phyloP scores from a whole-genome alignment of 2,888 invertebrate species.

The Andricus quercusramuli region DNA sequence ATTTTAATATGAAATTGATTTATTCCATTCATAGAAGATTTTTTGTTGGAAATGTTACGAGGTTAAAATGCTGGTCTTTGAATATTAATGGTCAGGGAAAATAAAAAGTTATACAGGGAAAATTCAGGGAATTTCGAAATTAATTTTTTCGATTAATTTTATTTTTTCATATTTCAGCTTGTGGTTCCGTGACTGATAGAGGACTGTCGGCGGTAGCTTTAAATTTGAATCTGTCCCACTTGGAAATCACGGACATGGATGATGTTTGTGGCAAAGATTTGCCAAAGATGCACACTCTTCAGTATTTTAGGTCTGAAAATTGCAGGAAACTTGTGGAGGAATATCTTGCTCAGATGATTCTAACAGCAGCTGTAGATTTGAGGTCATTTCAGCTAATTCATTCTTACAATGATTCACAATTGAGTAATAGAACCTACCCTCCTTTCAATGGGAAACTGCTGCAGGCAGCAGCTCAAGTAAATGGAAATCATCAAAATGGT shows the following conservation, averaged over 20 bases:
- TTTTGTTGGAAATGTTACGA: too few species aligned
- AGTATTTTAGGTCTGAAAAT: not conserved
- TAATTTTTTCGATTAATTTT: not conserved
- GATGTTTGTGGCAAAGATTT: not conserved
- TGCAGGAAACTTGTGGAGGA: not conserved
- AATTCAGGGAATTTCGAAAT: too few species aligned
- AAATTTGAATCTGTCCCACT: not conserved
- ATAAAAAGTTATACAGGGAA: too few species aligned
- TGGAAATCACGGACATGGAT: not conserved
- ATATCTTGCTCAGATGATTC: not conserved
- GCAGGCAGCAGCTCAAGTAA: not conserved
- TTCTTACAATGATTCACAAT: not conserved
- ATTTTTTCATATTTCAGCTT: not conserved
- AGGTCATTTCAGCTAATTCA: not conserved
- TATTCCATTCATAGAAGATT: too few species aligned
- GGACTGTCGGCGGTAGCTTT: not conserved
- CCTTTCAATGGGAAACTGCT: not conserved
- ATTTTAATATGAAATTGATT: too few species aligned
- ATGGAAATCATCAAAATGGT: not conserved
- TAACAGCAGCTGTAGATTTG: not conserved
- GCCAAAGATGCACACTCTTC: not conserved
- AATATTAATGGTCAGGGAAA: too few species aligned
- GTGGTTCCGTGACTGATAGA: not conserved
- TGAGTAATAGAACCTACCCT: not conserved
- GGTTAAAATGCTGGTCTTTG: too few species aligned